Evolutionary conservation across 2,797 vertebrate genomes (phyloP).

Genomic region (Hafferia zeledoni): DNA sequence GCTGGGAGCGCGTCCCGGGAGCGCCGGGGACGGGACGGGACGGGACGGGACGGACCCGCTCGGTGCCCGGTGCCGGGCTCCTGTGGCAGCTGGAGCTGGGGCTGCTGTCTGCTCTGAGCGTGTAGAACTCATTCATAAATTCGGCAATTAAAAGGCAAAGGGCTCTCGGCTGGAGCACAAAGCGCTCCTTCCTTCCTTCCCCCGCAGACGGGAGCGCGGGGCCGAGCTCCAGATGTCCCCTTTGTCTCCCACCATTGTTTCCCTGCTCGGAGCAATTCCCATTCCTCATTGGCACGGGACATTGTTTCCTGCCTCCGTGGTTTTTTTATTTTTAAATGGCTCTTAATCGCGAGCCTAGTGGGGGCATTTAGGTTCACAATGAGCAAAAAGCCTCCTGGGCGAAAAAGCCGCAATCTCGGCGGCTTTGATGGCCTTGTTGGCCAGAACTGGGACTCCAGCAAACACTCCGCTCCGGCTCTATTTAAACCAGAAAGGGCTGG

Average conservation of each 20-base stretch:
- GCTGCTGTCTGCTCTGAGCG: accelerated
- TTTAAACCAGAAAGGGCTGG: conserved; percentile 55
- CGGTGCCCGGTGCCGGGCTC: background rate
- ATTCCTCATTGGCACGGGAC: background rate
- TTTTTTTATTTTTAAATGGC: background rate
- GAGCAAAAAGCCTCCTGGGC: conserved; percentile 12
- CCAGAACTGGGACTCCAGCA: conserved; percentile 25
- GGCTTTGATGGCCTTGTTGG: conserved; percentile 64
- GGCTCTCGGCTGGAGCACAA: accelerated
- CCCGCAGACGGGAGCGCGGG: background rate
- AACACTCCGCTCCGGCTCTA: background rate
- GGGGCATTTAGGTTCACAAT: conserved; percentile 57
- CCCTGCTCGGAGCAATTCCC: background rate
- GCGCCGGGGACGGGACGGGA: too few species aligned
- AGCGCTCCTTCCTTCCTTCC: background rate
- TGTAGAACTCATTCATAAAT: background rate
- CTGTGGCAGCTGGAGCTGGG: background rate
- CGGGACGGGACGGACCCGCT: too few species aligned
- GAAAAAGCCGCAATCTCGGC: conserved; percentile 41
- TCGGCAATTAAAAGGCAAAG: background rate
- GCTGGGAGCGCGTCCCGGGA: background rate
- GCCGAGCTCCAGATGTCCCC: conserved; percentile 40
- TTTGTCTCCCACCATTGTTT: conserved; percentile 21
- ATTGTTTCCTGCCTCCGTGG: background rate
- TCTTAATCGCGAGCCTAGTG: conserved; percentile 40